These are phyloP conservation scores for Eupithecia tripunctaria DNA, from an alignment of 2,888 invertebrate genomes.

Conservation along the genomic window DNA sequence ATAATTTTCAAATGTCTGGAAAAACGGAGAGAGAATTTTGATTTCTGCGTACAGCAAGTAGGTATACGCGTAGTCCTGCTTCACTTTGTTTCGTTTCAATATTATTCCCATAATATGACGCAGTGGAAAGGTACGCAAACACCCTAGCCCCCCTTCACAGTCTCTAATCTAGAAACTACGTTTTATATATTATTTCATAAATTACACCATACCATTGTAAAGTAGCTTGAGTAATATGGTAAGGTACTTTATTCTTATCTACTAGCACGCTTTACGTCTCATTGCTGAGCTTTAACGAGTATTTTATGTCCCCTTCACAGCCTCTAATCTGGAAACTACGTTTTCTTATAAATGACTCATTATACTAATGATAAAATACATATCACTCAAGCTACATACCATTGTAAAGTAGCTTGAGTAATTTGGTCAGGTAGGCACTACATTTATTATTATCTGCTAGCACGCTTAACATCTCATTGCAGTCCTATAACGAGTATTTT, in stretches of 20 bases:
- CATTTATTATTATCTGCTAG: neutral
- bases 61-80: neutral
- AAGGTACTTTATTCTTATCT: neutral
- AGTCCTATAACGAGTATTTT: neutral
- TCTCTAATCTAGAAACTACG: neutral
- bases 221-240: neutral
- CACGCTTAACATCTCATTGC: neutral
- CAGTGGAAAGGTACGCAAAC: neutral
- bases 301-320: neutral
- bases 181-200: too few species aligned
- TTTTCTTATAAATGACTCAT: too few species aligned
- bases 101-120: neutral
- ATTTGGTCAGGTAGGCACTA: neutral
- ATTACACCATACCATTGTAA: neutral
- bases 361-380: too few species aligned
- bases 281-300: neutral
- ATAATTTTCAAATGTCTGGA: slow-evolving; percentile 4
- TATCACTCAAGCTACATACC: too few species aligned
- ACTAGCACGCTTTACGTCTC: neutral
- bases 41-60: neutral
- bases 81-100: neutral
- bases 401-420: neutral
- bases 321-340: too few species aligned
- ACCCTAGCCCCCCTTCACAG: neutral
- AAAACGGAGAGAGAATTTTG: neutral